These are phyloP conservation scores for Acanthosepion lycidas DNA, from an alignment of 2,888 invertebrate genomes.

Conservation along the genomic window DNA sequence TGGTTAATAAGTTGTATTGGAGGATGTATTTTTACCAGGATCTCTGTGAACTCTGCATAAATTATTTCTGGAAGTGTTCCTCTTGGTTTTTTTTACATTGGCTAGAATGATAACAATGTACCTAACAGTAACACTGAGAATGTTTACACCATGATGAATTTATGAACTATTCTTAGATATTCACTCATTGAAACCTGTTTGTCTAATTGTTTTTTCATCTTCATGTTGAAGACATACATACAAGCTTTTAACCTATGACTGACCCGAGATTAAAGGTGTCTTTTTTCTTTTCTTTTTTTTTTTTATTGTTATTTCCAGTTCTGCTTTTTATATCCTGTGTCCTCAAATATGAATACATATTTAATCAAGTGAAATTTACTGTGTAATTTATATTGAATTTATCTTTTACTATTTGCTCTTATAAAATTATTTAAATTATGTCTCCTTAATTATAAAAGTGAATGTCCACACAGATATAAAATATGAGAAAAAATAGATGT, in stretches of 20 bases:
- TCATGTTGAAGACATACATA: not conserved
- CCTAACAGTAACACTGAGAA: not conserved
- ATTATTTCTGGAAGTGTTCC: not conserved
- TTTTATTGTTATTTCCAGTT: no score
- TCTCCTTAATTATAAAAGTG: no score
- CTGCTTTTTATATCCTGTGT: no score
- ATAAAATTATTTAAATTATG: no score
- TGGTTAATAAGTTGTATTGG: not conserved
- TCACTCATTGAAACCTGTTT: not conserved
- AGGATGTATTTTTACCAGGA: not conserved
- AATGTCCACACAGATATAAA: no score
- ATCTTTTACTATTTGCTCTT: no score
- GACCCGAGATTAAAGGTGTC: not conserved
- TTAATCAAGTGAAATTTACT: no score
- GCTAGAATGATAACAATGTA: not conserved
- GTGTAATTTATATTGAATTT: no score
- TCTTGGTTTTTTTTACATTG: not conserved
- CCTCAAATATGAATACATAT: no score
- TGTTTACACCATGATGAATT: not conserved
- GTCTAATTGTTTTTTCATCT: not conserved
- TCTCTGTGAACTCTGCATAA: not conserved
- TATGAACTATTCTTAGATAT: conserved; percentile 17
- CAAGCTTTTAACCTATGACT: not conserved
- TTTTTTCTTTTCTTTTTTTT: no score
- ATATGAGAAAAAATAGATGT: no score